Evolutionary conservation across 2,113 vertebrate species (phyloP), one percentile per base, ranked within the genome.

Genomic region (Cyrtonyx montezumae): DNA sequence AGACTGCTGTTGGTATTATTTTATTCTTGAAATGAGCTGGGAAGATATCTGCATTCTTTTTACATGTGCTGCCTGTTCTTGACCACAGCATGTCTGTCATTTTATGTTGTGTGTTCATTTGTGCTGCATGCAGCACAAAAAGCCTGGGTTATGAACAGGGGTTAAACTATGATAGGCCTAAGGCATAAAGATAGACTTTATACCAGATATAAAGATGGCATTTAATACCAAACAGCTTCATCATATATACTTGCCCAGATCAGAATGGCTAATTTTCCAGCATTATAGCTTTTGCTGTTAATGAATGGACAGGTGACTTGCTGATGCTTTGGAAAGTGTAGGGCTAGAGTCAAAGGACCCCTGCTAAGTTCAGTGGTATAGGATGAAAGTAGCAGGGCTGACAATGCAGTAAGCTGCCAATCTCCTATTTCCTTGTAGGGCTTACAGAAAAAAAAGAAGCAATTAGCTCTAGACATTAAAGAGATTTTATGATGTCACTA

Each of bases 11-110:
- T 56, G 34, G n/a, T 87, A 78, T 62, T 70, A 84, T 94, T 80
- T 90, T 80, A 23, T 80, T 91, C 62, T 75, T 78, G 46, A 90
- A 94, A 90, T 90, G 36, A 43, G 61, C 46, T 61, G 80, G 45
- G 83, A 70, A 58, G 51, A 67, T 58, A 73, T 51, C 63, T 74
- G 34, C 53, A 63, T 69, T 90, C 49, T 49, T 82, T 82, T 40
- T 59, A 77, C 0, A 0, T 30, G 69, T 66, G 42, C 34, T 90
- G 62, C 66, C 37, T 88, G 53, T 88, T 45, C 48, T 85, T 59
- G 62, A 23, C 62, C 56, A 37, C 30, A 78, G 55, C 32, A 34
- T 0, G 0, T 71, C 84, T 85, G 18, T 79, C 76, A 58, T 83
- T 79, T 77, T 91, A 34, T 34, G 17, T 51, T 73, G 40, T 1